Base-by-base conservation (phyloP, 2,888 invertebrate species). In the Hypena proboscidalis region DNA sequence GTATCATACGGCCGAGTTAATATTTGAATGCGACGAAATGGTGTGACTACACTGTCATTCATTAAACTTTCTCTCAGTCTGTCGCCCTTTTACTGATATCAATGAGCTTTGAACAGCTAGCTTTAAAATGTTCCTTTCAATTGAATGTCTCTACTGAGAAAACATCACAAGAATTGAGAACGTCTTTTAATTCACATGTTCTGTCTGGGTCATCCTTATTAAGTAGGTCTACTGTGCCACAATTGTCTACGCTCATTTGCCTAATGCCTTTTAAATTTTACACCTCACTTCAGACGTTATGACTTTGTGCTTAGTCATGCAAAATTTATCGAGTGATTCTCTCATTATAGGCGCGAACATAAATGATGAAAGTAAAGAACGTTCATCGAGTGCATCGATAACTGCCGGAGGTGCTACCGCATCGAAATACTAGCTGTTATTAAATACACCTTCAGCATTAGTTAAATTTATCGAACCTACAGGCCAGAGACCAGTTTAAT, bases 51-150 rank as follows among this genome's bases (percentile, higher is more conserved):
- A 70, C 57, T 67, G 65, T 73, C 69, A 70, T 70, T 76, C 61
- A 74, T 73, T 75, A 67, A 66, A 76, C 77, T 77, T 77, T 78
- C 77, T 73, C 77, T 69, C 46, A 67, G 63, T 58, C 58, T 67
- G 60, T 59, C 59, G 73, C 70, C 65, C 64, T 74, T 73, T 70
- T 55, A 68, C 61, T 66, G 56, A 56, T 61, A 51, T 66, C 75
- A 71, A 70, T 67, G 63, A 63, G 58, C 50, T 55, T 56, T 64
- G 63, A 58, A 58, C 67, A 58, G 70, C 67, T 68, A 65, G 59
- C 55, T 58, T 65, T 59, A 57, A 60, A 67, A 63, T 35, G 49
- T 52, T 51, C 63, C 35, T 40, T 30, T 61, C 66, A 65, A 66
- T 66, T 66, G 62, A 51, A 48, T 54, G 63, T 46, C 54, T 41